phyloP scores from a whole-genome alignment of 2,888 invertebrate genomes.

The Tuta absoluta region DNA sequence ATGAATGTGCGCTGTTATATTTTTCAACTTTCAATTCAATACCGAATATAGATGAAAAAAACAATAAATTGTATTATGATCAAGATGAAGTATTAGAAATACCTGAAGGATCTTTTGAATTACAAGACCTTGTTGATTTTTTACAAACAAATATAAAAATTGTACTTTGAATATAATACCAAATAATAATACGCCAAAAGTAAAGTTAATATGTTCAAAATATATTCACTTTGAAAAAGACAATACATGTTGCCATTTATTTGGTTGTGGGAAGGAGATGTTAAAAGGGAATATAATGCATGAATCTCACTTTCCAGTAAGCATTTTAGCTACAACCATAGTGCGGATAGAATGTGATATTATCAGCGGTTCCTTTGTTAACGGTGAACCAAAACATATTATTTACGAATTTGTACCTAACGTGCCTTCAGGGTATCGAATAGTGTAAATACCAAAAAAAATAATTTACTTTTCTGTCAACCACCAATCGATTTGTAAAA shows the following conservation, averaged over 20 bases:
- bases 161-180: no score
- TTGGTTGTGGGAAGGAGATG: neutral
- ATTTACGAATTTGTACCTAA: constrained; percentile 29
- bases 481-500: constrained; percentile 27
- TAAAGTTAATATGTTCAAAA: neutral
- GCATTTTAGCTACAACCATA: constrained; percentile 27
- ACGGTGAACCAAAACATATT: constrained; percentile 25
- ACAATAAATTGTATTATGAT: no score
- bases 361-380: no score
- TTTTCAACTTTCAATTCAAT: no score
- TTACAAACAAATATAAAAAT: no score
- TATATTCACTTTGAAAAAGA: neutral
- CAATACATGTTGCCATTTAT: no score
- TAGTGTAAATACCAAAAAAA: constrained; percentile 29
- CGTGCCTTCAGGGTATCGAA: constrained; percentile 23
- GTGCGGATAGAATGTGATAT: no score
- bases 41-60: no score
- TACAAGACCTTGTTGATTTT: neutral
- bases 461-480: constrained; percentile 32
- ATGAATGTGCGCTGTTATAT: no score
- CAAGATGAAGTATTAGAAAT: no score
- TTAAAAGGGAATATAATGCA: constrained; percentile 17
- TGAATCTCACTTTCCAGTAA: constrained; percentile 22
- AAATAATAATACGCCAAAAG: neutral
- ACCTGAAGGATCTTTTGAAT: neutral